Conservation (phyloP, 1,140 invertebrate species). For the Luehdorfia chinensis region DNA sequence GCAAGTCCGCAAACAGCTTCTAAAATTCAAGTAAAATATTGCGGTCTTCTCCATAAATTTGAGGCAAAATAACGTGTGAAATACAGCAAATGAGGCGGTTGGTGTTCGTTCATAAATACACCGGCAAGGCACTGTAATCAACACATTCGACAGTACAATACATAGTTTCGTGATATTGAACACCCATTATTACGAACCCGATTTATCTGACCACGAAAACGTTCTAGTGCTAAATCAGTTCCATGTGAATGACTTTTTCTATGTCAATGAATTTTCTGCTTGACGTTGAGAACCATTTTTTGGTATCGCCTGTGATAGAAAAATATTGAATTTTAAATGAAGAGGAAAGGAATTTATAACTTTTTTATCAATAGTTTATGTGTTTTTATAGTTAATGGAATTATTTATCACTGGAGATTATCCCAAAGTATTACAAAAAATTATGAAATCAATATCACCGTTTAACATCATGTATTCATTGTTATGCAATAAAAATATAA, state of each 20-base stretch:
- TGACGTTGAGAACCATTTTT: slow-evolving; percentile 41
- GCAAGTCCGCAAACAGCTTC: not conserved
- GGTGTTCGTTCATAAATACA: not conserved
- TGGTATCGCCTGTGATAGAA: slow-evolving; percentile 20
- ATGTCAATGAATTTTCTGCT: slow-evolving; percentile 47
- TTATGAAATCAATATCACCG: too few relatives aligned
- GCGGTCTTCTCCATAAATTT: slow-evolving; percentile 8
- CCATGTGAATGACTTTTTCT: slow-evolving; percentile 59
- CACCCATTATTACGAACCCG: slow-evolving; percentile 37
- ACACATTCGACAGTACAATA: not conserved
- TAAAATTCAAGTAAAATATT: slow-evolving; percentile 1
- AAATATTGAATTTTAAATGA: not conserved
- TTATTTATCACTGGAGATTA: too few relatives aligned
- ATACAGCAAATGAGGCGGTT: not conserved
- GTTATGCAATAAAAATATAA: too few relatives aligned
- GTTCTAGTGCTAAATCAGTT: slow-evolving; percentile 57
- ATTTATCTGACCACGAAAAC: slow-evolving; percentile 59
- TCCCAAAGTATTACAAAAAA: too few relatives aligned
- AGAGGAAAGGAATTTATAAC: too few relatives aligned
- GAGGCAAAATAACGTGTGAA: slow-evolving; percentile 2
- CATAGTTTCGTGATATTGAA: slow-evolving; percentile 28
- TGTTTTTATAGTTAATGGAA: too few relatives aligned
- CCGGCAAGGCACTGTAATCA: slow-evolving; percentile 8
- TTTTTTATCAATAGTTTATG: too few relatives aligned
- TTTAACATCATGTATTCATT: too few relatives aligned